These are phyloP conservation scores for Papilio machaon DNA, from an alignment of 1,140 invertebrate species.

Conservation along the genomic window DNA sequence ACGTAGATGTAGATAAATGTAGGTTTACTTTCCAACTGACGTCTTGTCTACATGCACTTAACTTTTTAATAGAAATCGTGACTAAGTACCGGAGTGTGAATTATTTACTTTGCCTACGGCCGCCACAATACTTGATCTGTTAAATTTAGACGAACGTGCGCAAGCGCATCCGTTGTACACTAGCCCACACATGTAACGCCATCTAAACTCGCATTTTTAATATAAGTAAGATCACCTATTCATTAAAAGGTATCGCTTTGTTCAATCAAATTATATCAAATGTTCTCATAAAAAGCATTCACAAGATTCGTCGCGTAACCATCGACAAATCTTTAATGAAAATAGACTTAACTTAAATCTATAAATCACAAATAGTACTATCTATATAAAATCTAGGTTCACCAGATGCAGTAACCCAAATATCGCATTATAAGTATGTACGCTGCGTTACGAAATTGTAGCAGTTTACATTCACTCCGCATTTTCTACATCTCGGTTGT, in stretches of 20 bases:
- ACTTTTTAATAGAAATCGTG: constrained; percentile 22
- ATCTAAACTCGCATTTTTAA: neutral
- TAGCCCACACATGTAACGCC: neutral
- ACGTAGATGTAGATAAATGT: neutral
- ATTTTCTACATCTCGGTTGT: neutral
- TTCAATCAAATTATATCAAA: no score
- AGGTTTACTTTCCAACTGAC: neutral
- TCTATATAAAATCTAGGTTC: neutral
- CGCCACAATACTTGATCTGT: constrained; percentile 54
- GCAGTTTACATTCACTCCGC: constrained; percentile 13
- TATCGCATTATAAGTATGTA: neutral
- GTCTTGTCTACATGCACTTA: constrained; percentile 4
- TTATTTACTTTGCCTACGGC: constrained; percentile 49
- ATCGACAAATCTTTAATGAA: no score
- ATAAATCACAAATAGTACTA: no score
- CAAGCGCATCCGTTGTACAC: constrained; percentile 47
- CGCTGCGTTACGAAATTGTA: constrained; percentile 11
- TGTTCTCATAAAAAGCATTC: no score
- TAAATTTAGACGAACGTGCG: constrained; percentile 57
- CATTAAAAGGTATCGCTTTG: neutral
- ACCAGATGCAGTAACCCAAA: constrained; percentile 12
- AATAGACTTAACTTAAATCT: no score
- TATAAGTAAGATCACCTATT: neutral
- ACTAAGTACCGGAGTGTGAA: constrained; percentile 48
- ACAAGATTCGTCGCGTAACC: no score